Evolutionary conservation across 2,888 invertebrate genomes (phyloP), one percentile per base, ranked within the genome.

Genomic region (Melinopterus prodromus): DNA sequence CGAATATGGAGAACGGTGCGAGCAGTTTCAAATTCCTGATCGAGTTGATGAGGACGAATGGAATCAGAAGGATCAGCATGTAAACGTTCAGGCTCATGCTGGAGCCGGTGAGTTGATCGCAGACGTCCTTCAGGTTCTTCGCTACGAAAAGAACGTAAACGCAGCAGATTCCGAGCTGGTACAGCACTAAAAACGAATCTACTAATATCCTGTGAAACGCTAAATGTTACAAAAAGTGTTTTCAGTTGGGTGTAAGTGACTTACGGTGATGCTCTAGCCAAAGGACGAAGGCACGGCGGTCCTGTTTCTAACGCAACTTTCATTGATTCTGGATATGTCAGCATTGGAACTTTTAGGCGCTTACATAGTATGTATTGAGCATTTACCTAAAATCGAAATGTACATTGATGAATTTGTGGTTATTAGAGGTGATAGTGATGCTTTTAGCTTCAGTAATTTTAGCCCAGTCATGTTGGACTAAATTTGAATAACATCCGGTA

Each of bases 101-200:
- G 6, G 83, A 84, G 15, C 83, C 77, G 6, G 85, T 84, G 81
- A 88, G 88, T 78, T 85, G 83, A 80, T 88, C 87, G 6, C 84
- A 85, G 2, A 89, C 88, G 26, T 86, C 86, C 84, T 89, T 87
- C 2, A 89, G 77, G 81, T 89, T 89, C 9, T 86, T 86, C 3
- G 88, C 89, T 0, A 89, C 88, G 84, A 87, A 89, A 4, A 89
- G 82, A 16, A 97, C 95, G 89, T 99, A 99, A 1, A 99, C 98
- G 89, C 98, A 98, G 88, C 99, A 98, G 78, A 97, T 97, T 74
- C 99, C 99, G 85, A 99, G 91, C 89, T 99, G 99, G 85, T 98
- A 99, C 79, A 97, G 92, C 83, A 98, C 88, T 6, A 96, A 90
- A 86, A 96, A 96, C 79, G 83, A 78, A 70, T 84, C 83, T 15